Evolutionary conservation across 2,888 invertebrate genomes (phyloP), one percentile per base, ranked within the genome.

Genomic region (Microctonus hyperodae): DNA sequence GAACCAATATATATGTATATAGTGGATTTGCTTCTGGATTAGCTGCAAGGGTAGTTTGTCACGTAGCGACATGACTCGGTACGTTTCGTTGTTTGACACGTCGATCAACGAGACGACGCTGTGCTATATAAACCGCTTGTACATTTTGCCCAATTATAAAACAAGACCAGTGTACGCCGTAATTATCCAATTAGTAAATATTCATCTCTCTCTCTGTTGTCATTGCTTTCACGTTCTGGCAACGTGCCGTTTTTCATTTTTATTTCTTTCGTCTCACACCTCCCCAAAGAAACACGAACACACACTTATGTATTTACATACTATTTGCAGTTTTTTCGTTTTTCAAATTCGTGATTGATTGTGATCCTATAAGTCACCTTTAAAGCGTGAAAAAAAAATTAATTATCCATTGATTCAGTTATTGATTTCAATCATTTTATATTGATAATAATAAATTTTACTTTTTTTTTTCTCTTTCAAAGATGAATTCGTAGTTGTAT

Each of bases 151-250:
- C 83, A 83, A 83, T 83, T 83, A 83, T 83, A 83, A 83, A 82
- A 83, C 82, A 83, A 82, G 81, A 80, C 77, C 81, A 76, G 76
- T 78, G 78, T 77, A 81, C 79, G 81, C 78, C 78, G 78, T 83
- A 83, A 83, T 83, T 83, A 83, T 83, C 83, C 83, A 83, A 83
- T 83, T 83, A 83, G 82, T 74, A 76, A 78, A 80, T 81, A 79
- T 78, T 70, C 76, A 72, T 69, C 66, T 16, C 44, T 44, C 16
- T 1, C n/a, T 40, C 40, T 28, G 7, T 28, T 28, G 5, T 6
- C 5, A 44, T 44, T 16, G 16, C 44, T 69, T 69, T 69, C 69
- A 69, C 69, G 35, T 44, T 25, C 57, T 62, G 62, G 58, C 62
- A 67, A 62, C 28, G 67, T 67, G 62, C 62, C 62, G 28, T 62